These are phyloP conservation scores for Lepidonotus clava DNA, from an alignment of 2,888 invertebrate genomes.

Conservation along the genomic window DNA sequence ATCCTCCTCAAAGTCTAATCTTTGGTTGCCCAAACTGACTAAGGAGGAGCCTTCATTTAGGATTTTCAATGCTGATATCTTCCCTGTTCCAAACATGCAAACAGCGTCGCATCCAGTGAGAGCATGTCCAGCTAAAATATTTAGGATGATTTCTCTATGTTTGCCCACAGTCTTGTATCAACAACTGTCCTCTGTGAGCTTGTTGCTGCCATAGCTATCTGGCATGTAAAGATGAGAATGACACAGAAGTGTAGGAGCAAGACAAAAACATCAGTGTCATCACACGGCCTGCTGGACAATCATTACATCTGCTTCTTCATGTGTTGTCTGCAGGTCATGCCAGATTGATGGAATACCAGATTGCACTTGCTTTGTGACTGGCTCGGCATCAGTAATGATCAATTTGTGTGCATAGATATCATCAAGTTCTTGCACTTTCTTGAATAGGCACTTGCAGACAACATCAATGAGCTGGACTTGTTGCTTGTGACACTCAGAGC, in stretches of 20 bases:
- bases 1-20: neutral
- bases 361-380: neutral
- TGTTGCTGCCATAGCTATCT: neutral
- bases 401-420: neutral
- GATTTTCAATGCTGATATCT: too few species aligned
- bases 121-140: slow-evolving; percentile 12
- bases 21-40: too few species aligned
- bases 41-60: too few species aligned
- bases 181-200: neutral
- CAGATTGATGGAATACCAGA: neutral
- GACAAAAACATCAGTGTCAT: neutral
- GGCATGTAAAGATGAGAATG: neutral
- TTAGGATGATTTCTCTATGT: neutral
- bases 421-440: neutral
- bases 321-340: neutral
- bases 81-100: neutral
- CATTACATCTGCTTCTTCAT: neutral
- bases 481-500: neutral
- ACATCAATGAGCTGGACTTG: too few species aligned
- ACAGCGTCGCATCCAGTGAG: slow-evolving; percentile 17
- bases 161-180: neutral
- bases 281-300: neutral
- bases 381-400: too few species aligned
- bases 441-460: too few species aligned
- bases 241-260: neutral